Evolutionary conservation across 2,113 vertebrate genomes (phyloP).

Genomic region (Sciurus niger): DNA sequence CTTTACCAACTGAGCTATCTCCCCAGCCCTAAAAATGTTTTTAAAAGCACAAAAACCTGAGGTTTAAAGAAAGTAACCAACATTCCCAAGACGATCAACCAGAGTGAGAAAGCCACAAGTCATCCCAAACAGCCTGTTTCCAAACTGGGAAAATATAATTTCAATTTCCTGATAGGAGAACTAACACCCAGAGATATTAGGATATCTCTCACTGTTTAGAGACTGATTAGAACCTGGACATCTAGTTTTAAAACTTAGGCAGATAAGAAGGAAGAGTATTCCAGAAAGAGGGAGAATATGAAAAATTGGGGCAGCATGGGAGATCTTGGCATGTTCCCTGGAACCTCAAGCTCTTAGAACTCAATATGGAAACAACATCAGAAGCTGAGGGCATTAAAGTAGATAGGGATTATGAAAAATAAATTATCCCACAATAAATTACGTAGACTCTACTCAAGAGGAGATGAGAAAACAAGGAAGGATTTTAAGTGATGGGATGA

Average conservation of each 20-base stretch:
- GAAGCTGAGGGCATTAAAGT: neutral
- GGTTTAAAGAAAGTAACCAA: neutral
- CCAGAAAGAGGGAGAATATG: neutral
- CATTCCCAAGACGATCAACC: neutral
- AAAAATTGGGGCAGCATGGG: neutral
- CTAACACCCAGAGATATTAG: neutral
- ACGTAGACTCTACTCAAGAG: neutral
- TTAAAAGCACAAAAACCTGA: neutral
- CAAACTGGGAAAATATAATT: neutral
- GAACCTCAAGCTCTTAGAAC: neutral
- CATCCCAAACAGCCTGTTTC: neutral
- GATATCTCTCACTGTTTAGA: neutral
- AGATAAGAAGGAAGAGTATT: neutral
- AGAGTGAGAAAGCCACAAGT: neutral
- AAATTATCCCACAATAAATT: neutral
- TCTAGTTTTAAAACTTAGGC: neutral
- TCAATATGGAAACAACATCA: neutral
- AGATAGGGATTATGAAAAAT: neutral
- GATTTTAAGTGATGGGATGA: neutral
- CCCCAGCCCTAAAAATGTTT: neutral
- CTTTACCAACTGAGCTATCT: no score
- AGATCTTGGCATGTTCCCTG: no score
- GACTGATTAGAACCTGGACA: neutral
- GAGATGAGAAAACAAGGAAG: neutral
- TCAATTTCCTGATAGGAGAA: neutral